Evolutionary conservation across 2,113 vertebrate species (phyloP).

Genomic region (Crotalus horridus): DNA sequence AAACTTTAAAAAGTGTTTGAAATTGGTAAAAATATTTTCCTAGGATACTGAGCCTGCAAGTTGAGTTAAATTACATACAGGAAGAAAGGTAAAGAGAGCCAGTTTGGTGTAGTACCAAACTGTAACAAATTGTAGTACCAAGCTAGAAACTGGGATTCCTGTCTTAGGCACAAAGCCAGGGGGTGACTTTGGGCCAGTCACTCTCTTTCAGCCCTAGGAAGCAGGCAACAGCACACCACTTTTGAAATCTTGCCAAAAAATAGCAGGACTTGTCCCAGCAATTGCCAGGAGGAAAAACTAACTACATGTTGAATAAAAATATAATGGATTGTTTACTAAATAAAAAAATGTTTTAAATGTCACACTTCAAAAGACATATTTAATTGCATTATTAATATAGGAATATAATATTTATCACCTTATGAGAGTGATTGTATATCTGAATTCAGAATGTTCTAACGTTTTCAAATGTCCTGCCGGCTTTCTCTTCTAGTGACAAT

Average conservation of each 20-base stretch:
- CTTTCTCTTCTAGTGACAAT: not conserved
- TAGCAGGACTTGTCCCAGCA: not conserved
- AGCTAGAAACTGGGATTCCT: not conserved
- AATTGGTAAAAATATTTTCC: conserved; percentile 55
- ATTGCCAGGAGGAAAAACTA: not conserved
- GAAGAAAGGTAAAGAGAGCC: not conserved
- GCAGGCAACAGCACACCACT: not conserved
- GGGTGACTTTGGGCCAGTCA: not conserved
- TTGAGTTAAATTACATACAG: conserved; percentile 20
- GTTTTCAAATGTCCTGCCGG: not conserved
- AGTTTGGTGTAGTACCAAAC: not conserved
- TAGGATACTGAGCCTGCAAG: conserved; percentile 36
- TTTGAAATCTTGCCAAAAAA: not conserved
- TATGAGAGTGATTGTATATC: not conserved
- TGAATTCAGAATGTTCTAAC: not conserved
- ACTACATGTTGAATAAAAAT: not conserved
- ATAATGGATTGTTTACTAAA: not conserved
- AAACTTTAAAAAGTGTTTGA: conserved; percentile 18
- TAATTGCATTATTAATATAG: conserved; percentile 9
- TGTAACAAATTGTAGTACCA: not conserved
- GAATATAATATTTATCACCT: conserved; percentile 11
- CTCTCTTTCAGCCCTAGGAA: not conserved
- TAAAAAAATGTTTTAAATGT: not conserved
- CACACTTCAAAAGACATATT: not conserved
- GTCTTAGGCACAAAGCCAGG: not conserved